Evolutionary conservation across 2,888 invertebrate species (phyloP).

Genomic region (Galeruca laticollis): DNA sequence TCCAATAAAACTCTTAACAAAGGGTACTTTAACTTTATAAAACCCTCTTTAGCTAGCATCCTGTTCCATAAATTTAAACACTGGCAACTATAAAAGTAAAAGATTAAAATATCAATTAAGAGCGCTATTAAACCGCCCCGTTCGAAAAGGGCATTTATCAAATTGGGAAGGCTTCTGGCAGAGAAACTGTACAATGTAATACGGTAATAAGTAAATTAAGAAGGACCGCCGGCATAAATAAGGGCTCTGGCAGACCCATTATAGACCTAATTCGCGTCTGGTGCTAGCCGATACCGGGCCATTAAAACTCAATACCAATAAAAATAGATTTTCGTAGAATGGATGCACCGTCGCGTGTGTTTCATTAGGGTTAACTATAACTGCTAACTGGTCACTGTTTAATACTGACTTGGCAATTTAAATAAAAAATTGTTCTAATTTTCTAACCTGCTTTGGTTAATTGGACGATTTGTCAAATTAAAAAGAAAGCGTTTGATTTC

Average conservation of each 20-base stretch:
- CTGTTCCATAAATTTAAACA: conserved; percentile 35
- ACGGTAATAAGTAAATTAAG: conserved; percentile 54
- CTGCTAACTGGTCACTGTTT: background rate
- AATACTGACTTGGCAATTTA: background rate
- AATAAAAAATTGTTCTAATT: background rate
- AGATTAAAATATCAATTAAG: conserved; percentile 50
- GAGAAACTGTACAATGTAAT: conserved; percentile 46
- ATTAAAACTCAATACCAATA: conserved; percentile 57
- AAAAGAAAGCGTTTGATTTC: too few relatives aligned
- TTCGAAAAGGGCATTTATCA: conserved; percentile 44
- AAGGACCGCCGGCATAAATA: conserved; percentile 53
- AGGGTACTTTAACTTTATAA: conserved; percentile 20
- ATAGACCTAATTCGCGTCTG: conserved; percentile 54
- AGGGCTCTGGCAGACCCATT: conserved; percentile 47
- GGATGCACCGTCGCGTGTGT: conserved; percentile 18
- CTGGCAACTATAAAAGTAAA: conserved; percentile 39
- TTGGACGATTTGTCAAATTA: too few relatives aligned
- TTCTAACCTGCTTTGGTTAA: too few relatives aligned
- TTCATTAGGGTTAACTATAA: conserved; percentile 25
- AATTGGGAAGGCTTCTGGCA: conserved; percentile 45
- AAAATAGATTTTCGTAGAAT: conserved; percentile 51
- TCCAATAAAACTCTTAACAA: conserved; percentile 28
- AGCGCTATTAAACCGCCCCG: conserved; percentile 25
- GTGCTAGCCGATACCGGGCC: conserved; percentile 55
- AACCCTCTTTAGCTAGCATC: background rate